Conservation (phyloP, 2,888 invertebrate genomes). For the Nebria brevicollis region DNA sequence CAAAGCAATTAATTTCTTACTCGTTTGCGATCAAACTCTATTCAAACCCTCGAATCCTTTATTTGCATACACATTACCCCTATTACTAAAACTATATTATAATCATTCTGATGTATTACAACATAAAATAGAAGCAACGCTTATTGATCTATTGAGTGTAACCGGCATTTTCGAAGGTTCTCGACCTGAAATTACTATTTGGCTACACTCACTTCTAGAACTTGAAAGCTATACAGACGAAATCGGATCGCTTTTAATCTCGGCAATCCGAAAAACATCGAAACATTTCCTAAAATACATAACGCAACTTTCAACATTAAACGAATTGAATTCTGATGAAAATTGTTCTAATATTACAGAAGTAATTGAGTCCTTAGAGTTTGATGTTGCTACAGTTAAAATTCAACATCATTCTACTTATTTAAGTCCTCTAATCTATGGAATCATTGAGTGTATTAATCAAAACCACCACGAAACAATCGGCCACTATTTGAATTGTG, state of each 20-base stretch:
- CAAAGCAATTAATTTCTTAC: slow-evolving; percentile 61
- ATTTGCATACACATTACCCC: slow-evolving; percentile 52
- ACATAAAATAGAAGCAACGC: slow-evolving; percentile 50
- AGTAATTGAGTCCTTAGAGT: slow-evolving; percentile 1
- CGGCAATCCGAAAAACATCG: slow-evolving; percentile 27
- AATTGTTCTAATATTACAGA: neutral
- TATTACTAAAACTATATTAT: slow-evolving; percentile 62
- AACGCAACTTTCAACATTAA: slow-evolving; percentile 18
- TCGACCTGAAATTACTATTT: slow-evolving; percentile 73
- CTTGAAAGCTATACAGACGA: slow-evolving; percentile 24
- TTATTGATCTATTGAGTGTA: slow-evolving; percentile 69
- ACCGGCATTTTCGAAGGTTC: slow-evolving; percentile 74
- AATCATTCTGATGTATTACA: slow-evolving; percentile 57
- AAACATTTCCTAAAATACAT: slow-evolving; percentile 47
- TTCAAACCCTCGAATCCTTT: slow-evolving; percentile 56
- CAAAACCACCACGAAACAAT: slow-evolving; percentile 49
- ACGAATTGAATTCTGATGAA: slow-evolving; percentile 11
- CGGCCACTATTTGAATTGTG: slow-evolving; percentile 62
- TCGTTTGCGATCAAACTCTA: slow-evolving; percentile 57
- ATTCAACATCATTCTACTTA: neutral
- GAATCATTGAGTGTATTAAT: slow-evolving; percentile 59
- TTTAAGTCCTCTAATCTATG: slow-evolving; percentile 59
- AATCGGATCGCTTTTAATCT: slow-evolving; percentile 12
- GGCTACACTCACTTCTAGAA: slow-evolving; percentile 66
- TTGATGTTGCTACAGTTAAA: neutral